Evolutionary conservation across 2,797 vertebrate species (phyloP), one percentile per base, ranked within the genome.

Genomic region (Microctenopoma steveboyesi): DNA sequence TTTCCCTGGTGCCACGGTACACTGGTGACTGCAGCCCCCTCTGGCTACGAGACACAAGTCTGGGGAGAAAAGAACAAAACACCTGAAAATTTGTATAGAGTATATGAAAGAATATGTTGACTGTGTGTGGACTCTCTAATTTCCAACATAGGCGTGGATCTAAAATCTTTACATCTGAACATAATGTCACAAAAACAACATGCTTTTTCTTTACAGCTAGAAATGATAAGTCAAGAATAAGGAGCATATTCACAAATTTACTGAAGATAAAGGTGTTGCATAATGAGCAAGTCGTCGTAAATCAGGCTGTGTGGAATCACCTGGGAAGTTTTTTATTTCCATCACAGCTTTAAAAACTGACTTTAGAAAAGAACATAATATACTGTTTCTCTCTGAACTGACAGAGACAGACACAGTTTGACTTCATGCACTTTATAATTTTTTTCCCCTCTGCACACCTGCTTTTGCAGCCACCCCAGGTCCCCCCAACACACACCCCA

Each of bases 11-110:
- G 96, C 94, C 71, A 97, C 95, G 0, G 95, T 95, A 75, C 98
- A 99, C 74, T 96, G 96, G 92, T 99, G 96, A 85, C 97, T 99
- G 88, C 98, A 99, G 59, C 97, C 98, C 47, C 98, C 98, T 68
- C 97, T 95, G 80, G 95, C 97, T 69, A 97, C 91, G 0, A 96
- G 95, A 80, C 98, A 99, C 87, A 97, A 90, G 58, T 98, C 98
- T 99, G 89, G 33, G n/a, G 63, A 73, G 28, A 86, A 35, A 77
- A 54, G 45, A 15, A 40, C 16, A 54, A 64, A 30, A 71, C 61
- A 64, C 14, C 39, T 42, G 30, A 33, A 33, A 33, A 33, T 11
- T 10, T 43, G 4, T 43, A 3, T 16, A 14, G 18, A 3, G 18
- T 18, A 27, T 37, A 40, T 8, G 2, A 18, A 56, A 37, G 22